phyloP scores from a whole-genome alignment of 2,888 invertebrate species.

The Hydrotaea cyrtoneurina region DNA sequence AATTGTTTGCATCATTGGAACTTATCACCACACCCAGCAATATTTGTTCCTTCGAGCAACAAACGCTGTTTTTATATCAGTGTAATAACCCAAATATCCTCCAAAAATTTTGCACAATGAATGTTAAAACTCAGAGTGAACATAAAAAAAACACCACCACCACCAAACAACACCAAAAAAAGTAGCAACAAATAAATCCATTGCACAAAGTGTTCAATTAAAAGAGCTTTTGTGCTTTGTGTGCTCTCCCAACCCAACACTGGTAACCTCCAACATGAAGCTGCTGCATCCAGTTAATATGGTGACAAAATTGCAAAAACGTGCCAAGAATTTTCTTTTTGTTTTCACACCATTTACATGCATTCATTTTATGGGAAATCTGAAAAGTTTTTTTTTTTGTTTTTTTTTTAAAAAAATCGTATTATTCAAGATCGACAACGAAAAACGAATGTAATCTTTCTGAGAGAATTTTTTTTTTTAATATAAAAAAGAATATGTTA shows the following conservation, averaged over 20 bases:
- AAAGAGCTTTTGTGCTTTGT: constrained; percentile 38
- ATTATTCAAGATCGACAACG: neutral
- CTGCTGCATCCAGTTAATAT: constrained; percentile 35
- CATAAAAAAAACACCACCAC: neutral
- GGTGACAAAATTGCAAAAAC: constrained; percentile 56
- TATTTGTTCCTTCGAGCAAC: no score
- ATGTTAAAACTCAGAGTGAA: neutral
- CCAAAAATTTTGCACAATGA: constrained; percentile 9
- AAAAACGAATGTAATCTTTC: neutral
- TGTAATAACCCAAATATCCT: no score
- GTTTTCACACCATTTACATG: neutral
- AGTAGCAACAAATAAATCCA: constrained; percentile 18
- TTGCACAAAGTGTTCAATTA: constrained; percentile 54
- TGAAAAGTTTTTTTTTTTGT: neutral
- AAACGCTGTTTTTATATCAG: no score
- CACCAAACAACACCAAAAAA: constrained; percentile 13
- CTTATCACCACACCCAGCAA: no score
- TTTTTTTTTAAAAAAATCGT: neutral
- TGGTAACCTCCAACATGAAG: neutral
- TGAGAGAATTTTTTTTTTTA: no score
- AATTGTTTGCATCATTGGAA: no score
- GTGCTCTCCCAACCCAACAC: constrained; percentile 2
- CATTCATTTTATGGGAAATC: neutral
- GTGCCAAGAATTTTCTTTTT: constrained; percentile 47
- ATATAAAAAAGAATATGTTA: no score